Evolutionary conservation across 2,113 vertebrate genomes (phyloP).

Genomic region (Saimiri boliviensis): DNA sequence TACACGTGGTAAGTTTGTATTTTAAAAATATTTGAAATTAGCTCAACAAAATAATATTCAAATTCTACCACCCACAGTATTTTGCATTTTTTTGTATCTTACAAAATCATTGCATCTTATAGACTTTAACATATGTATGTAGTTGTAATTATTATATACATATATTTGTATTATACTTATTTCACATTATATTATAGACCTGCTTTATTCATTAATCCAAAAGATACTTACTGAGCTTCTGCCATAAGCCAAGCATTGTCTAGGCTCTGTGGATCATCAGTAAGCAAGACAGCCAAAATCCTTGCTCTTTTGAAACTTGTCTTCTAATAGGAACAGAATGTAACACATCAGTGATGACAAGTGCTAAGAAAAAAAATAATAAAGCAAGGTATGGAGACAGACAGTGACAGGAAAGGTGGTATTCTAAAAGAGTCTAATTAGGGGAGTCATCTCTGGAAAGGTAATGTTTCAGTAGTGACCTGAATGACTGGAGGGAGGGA

Average conservation of each 20-base stretch:
- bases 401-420: neutral
- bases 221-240: slow-evolving; percentile 23
- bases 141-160: neutral
- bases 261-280: neutral
- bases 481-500: neutral
- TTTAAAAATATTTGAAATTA: slow-evolving; percentile 22
- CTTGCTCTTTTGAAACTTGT: neutral
- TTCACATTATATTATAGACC: neutral
- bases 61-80: neutral
- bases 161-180: neutral
- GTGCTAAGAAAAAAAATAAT: neutral
- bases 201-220: neutral
- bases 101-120: neutral
- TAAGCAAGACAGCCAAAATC: neutral
- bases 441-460: neutral
- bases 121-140: neutral
- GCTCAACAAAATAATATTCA: neutral
- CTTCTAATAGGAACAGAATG: neutral
- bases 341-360: neutral
- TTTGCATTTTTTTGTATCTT: slow-evolving; percentile 14
- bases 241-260: neutral
- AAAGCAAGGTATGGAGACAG: neutral
- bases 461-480: neutral
- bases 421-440: neutral
- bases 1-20: neutral